phyloP scores from a whole-genome alignment of 2,113 vertebrate species.

The Eretmochelys imbricata region DNA sequence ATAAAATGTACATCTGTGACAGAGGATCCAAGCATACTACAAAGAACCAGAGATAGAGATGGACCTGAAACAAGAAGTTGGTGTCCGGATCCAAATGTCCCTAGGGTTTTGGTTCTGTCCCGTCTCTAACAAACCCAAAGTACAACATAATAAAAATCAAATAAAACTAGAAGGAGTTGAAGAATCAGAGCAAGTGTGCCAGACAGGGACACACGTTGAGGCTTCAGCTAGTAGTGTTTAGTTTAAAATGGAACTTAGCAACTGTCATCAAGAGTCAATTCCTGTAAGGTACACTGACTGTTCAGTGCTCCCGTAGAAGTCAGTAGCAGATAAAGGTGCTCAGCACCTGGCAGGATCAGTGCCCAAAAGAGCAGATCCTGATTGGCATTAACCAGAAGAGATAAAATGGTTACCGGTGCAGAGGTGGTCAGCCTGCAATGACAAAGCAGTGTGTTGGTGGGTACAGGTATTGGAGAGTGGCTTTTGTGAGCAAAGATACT shows the following conservation, averaged over 20 bases:
- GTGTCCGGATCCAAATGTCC: neutral
- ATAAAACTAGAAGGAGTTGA: neutral
- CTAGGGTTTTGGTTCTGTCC: rapidly evolving
- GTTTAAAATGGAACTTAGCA: neutral
- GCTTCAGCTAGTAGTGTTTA: neutral
- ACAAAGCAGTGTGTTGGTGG: neutral
- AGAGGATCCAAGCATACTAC: neutral
- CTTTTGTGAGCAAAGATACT: rapidly evolving
- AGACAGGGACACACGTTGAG: neutral
- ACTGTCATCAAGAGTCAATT: neutral
- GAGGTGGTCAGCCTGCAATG: neutral
- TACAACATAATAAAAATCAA: rapidly evolving
- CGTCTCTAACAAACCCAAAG: neutral
- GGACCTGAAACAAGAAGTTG: neutral
- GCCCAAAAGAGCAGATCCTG: neutral
- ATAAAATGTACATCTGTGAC: neutral
- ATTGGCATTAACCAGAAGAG: neutral
- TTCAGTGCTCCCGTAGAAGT: rapidly evolving
- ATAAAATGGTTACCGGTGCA: no score
- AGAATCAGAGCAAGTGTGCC: neutral
- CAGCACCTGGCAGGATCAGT: neutral
- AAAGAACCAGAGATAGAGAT: neutral
- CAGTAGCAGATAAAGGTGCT: neutral
- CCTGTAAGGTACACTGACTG: neutral
- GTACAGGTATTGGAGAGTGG: neutral